Percentiles rank a stretch among this genome's conserved stretches.
These are phyloP conservation scores for Caenorhabditis sinica DNA, from an alignment of 2,888 invertebrate genomes.

Conservation along the genomic window DNA sequence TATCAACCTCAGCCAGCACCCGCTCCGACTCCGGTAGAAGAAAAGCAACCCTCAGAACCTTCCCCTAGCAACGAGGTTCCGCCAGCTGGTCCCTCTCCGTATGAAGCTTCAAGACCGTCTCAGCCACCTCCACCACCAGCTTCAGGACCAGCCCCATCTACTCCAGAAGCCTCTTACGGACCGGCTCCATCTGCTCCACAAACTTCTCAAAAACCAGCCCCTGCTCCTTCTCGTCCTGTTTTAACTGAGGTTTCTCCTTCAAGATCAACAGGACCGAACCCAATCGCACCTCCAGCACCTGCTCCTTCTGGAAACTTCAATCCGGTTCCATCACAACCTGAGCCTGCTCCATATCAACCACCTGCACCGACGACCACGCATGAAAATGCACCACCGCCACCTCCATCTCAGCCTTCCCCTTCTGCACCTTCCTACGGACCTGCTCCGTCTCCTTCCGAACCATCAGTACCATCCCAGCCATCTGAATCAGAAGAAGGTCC, in stretches of 20 bases:
- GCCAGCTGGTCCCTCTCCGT: background rate
- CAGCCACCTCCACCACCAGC: background rate
- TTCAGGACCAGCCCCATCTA: conserved; percentile 4
- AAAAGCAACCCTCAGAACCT: background rate
- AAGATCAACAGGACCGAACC: conserved; percentile 14
- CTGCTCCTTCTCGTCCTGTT: conserved; percentile 9
- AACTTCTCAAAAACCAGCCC: background rate
- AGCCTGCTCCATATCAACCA: conserved; percentile 21
- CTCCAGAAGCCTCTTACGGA: conserved; percentile 17
- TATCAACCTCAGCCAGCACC: conserved; percentile 9
- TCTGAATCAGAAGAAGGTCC: conserved; percentile 13
- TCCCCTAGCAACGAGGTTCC: background rate
- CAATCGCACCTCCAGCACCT: conserved; percentile 27
- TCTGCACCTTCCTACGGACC: background rate
- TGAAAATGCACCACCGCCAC: conserved; percentile 24
- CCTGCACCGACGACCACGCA: conserved; percentile 30
- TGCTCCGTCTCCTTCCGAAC: background rate
- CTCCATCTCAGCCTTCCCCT: conserved; percentile 30
- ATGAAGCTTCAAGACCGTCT: background rate
- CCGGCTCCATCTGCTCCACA: conserved; percentile 16
- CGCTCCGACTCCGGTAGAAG: background rate
- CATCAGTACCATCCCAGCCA: background rate
- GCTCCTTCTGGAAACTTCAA: conserved; percentile 27
- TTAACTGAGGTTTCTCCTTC: conserved; percentile 31
- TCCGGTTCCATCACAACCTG: conserved; percentile 12